These are phyloP conservation scores for Phasia obesa DNA, from an alignment of 2,888 invertebrate genomes.

Conservation along the genomic window DNA sequence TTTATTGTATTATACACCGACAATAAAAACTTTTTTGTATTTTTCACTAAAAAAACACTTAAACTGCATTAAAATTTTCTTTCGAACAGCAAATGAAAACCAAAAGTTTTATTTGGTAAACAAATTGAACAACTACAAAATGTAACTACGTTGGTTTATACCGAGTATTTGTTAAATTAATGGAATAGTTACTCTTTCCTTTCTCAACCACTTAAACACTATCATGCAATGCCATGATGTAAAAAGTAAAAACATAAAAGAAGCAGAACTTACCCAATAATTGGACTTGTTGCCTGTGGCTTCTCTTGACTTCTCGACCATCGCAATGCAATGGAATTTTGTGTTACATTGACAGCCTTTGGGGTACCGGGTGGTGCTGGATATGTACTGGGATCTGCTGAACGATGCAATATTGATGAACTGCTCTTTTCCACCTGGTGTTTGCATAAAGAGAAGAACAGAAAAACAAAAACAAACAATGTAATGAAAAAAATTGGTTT, in stretches of 20 bases:
- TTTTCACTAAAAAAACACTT: no score
- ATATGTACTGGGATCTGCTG: constrained; percentile 87
- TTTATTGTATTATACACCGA: neutral
- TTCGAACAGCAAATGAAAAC: neutral
- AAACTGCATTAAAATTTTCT: neutral
- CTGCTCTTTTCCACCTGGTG: constrained; percentile 82
- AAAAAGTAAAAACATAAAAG: neutral
- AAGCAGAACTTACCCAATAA: constrained; percentile 80
- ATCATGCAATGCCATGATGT: neutral
- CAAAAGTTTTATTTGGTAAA: constrained; percentile 17
- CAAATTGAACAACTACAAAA: constrained; percentile 35
- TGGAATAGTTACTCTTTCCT: neutral
- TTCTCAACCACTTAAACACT: constrained; percentile 1
- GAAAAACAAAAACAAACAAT: constrained; percentile 21
- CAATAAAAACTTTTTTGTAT: neutral
- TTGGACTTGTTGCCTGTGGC: constrained; percentile 81
- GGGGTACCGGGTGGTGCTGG: constrained; percentile 90
- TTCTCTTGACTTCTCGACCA: constrained; percentile 86
- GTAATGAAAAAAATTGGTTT: constrained; percentile 45
- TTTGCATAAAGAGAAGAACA: constrained; percentile 29
- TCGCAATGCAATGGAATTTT: constrained; percentile 85
- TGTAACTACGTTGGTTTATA: neutral
- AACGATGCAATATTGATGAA: constrained; percentile 86
- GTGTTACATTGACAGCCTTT: constrained; percentile 87
- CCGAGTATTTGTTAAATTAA: constrained; percentile 23